Percentiles rank a stretch among this genome's conserved stretches.
Conservation (phyloP, 2,888 invertebrate genomes). For the Nomada flava region DNA sequence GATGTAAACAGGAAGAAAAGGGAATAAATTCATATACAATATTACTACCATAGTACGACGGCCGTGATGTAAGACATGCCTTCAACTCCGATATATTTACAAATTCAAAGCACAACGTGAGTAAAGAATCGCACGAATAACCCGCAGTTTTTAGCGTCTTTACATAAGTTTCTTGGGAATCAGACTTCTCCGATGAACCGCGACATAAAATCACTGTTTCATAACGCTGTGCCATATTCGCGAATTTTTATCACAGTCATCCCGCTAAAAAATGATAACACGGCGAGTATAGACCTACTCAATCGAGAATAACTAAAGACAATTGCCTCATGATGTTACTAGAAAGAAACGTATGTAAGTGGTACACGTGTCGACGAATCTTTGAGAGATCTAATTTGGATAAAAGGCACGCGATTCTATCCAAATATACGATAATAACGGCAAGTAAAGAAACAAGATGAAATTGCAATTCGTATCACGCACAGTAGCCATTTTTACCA, state of each 20-base stretch:
- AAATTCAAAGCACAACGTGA: constrained; percentile 77
- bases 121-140: constrained; percentile 75
- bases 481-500: too few relatives aligned
- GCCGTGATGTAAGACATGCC: constrained; percentile 65
- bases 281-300: not conserved
- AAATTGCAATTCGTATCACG: too few relatives aligned
- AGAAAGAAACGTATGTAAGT: not conserved
- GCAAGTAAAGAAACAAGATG: not conserved
- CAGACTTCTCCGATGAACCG: constrained; percentile 72
- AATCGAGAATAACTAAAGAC: not conserved
- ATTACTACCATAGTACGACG: constrained; percentile 76
- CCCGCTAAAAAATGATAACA: not conserved
- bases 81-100: constrained; percentile 73
- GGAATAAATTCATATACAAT: not conserved
- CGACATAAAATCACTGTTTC: constrained; percentile 77
- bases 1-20: not conserved
- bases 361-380: not conserved
- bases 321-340: not conserved
- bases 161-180: constrained; percentile 74
- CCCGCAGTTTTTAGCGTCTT: constrained; percentile 74
- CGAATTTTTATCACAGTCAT: constrained; percentile 3
- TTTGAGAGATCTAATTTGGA: too few relatives aligned
- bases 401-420: not conserved
- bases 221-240: constrained; percentile 45
- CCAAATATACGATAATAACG: not conserved